Evolutionary conservation across 2,888 invertebrate genomes (phyloP).

Genomic region (Allacma fusca): DNA sequence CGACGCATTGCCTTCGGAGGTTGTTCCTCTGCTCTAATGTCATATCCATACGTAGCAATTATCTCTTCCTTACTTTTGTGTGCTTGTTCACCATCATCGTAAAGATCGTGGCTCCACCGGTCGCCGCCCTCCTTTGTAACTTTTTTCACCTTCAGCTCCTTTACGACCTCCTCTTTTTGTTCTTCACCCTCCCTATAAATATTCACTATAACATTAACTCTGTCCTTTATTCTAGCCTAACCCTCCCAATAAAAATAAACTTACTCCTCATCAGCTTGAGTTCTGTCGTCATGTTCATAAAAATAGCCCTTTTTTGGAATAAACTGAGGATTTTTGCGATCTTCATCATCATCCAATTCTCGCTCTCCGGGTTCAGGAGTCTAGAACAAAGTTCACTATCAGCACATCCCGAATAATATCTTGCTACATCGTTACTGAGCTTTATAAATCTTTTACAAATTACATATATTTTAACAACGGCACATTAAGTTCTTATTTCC

Average conservation of each 20-base stretch:
- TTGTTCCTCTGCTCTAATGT: conserved; percentile 89
- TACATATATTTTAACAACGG: too few species aligned
- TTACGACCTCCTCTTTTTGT: conserved; percentile 44
- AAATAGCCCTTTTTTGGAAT: conserved; percentile 95
- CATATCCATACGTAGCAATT: conserved; percentile 88
- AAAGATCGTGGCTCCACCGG: conserved; percentile 89
- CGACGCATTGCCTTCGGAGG: conserved; percentile 87
- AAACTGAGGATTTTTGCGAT: conserved; percentile 94
- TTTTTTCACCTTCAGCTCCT: conserved; percentile 65
- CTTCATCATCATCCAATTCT: conserved; percentile 90
- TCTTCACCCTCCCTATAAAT: conserved; percentile 44
- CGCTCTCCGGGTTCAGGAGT: conserved; percentile 67
- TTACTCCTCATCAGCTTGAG: conserved; percentile 73
- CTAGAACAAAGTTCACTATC: conserved; percentile 7
- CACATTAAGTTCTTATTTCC: too few species aligned
- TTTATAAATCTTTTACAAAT: too few species aligned
- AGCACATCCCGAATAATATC: too few species aligned
- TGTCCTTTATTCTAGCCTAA: conserved; percentile 47
- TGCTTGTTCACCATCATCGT: conserved; percentile 78
- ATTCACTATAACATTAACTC: too few species aligned
- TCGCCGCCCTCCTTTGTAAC: conserved; percentile 70
- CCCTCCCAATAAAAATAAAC: conserved; percentile 35
- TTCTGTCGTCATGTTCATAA: conserved; percentile 94
- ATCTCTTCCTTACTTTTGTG: conserved; percentile 88
- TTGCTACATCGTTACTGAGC: too few species aligned